These are phyloP conservation scores for Drosophila subpulchrella DNA, from an alignment of 1,140 invertebrate genomes.

Conservation along the genomic window DNA sequence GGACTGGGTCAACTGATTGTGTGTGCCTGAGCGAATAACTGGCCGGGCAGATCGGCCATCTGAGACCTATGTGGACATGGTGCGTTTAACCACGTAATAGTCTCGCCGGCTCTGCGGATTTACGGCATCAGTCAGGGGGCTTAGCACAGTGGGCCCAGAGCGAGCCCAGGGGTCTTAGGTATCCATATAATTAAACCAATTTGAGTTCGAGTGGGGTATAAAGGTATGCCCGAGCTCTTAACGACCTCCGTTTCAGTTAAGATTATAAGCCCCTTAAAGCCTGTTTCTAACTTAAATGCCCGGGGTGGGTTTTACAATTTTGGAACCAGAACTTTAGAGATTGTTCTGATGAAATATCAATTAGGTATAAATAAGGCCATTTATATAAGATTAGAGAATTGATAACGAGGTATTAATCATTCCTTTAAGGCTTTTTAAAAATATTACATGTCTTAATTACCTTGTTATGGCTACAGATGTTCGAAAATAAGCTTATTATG, in stretches of 20 bases:
- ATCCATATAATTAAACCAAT: slow-evolving; percentile 46
- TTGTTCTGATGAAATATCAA: neutral
- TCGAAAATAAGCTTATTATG: too few species aligned
- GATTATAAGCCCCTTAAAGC: slow-evolving; percentile 25
- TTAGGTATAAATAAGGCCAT: neutral
- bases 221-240: slow-evolving; percentile 2
- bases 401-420: neutral
- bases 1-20: slow-evolving; percentile 47
- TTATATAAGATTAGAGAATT: too few species aligned
- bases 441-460: neutral
- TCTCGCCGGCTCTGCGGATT: slow-evolving; percentile 47
- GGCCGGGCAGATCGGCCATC: slow-evolving; percentile 43
- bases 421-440: neutral
- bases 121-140: slow-evolving; percentile 36
- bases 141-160: slow-evolving; percentile 37
- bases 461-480: too few species aligned
- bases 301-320: neutral
- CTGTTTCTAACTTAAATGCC: neutral
- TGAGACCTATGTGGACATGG: slow-evolving; percentile 59
- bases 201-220: slow-evolving; percentile 31
- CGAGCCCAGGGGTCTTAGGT: slow-evolving; percentile 5
- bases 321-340: neutral
- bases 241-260: neutral
- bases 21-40: slow-evolving; percentile 56
- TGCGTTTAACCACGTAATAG: slow-evolving; percentile 65